Evolutionary conservation across 2,888 invertebrate species (phyloP).

Genomic region (Cynaeus angustus): DNA sequence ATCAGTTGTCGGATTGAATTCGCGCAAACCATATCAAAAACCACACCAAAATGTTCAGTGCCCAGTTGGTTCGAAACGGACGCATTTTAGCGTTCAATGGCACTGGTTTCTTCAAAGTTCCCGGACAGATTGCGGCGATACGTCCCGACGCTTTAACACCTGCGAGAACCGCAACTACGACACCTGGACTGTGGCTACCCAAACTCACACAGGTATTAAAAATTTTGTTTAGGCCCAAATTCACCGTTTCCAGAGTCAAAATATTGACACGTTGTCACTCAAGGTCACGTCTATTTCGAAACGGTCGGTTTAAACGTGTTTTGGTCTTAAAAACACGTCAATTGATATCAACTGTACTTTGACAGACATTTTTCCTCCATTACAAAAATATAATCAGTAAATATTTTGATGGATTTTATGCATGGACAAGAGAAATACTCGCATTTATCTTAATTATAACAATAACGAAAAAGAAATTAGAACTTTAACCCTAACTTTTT

Average conservation of each 20-base stretch:
- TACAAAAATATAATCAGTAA: conserved; percentile 5
- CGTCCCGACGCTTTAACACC: conserved; percentile 53
- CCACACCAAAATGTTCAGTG: conserved; percentile 53
- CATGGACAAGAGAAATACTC: neutral
- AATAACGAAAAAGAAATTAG: neutral
- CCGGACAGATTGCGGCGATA: conserved; percentile 64
- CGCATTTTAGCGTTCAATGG: conserved; percentile 60
- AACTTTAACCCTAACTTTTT: neutral
- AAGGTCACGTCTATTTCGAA: conserved; percentile 13
- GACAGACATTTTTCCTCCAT: conserved; percentile 15
- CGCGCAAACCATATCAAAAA: conserved; percentile 18
- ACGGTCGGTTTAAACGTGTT: too few relatives aligned
- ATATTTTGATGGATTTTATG: conserved; percentile 11
- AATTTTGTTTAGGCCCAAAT: neutral
- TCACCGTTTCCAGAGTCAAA: too few relatives aligned
- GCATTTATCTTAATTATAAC: conserved; percentile 1
- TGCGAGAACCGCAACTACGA: conserved; percentile 63
- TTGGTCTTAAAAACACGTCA: conserved; percentile 14
- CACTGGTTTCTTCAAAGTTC: conserved; percentile 64
- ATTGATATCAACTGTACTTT: conserved; percentile 14
- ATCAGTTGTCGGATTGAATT: conserved; percentile 41
- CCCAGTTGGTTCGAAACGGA: conserved; percentile 55
- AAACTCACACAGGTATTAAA: conserved; percentile 52
- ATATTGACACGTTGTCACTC: too few relatives aligned
- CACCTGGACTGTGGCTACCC: conserved; percentile 66